phyloP scores from a whole-genome alignment of 2,888 invertebrate genomes.

The Drosophila mimica region DNA sequence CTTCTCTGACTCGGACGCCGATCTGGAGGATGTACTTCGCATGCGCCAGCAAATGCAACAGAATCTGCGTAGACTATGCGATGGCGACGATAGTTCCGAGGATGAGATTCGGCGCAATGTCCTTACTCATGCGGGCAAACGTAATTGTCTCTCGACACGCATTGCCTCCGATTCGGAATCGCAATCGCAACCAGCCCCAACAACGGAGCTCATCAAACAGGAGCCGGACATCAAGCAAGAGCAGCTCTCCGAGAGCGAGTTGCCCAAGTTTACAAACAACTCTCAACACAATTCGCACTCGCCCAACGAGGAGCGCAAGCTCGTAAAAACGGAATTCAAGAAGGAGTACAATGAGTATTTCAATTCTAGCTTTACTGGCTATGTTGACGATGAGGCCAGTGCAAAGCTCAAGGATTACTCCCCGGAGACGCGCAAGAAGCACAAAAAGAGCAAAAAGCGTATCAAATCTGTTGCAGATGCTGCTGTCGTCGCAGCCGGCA shows the following conservation, averaged over 20 bases:
- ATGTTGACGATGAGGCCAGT: slow-evolving; percentile 38
- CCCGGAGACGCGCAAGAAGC: slow-evolving; percentile 89
- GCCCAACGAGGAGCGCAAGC: slow-evolving; percentile 86
- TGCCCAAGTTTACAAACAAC: slow-evolving; percentile 71
- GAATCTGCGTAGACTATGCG: slow-evolving; percentile 85
- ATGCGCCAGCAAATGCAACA: slow-evolving; percentile 84
- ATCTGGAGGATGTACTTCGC: slow-evolving; percentile 42
- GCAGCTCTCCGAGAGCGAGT: slow-evolving; percentile 81
- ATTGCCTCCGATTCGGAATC: slow-evolving; percentile 90
- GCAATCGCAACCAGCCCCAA: slow-evolving; percentile 70
- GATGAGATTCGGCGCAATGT: slow-evolving; percentile 81
- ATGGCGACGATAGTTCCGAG: slow-evolving; percentile 84
- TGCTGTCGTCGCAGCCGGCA: background rate
- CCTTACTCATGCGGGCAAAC: slow-evolving; percentile 86
- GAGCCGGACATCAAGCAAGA: slow-evolving; percentile 87
- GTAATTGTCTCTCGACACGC: slow-evolving; percentile 89
- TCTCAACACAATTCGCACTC: slow-evolving; percentile 80
- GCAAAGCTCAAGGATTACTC: slow-evolving; percentile 80
- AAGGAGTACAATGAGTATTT: slow-evolving; percentile 79
- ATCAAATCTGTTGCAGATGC: slow-evolving; percentile 87
- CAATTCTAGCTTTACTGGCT: slow-evolving; percentile 42
- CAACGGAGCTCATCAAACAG: slow-evolving; percentile 66
- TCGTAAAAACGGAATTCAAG: slow-evolving; percentile 75
- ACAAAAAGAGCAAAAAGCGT: slow-evolving; percentile 93
- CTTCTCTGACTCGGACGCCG: slow-evolving; percentile 85